A percentile compares a stretch with the other conserved stretches of the same genome.
Conservation (phyloP, 1,140 invertebrate genomes). For the Ganaspis sp. region DNA sequence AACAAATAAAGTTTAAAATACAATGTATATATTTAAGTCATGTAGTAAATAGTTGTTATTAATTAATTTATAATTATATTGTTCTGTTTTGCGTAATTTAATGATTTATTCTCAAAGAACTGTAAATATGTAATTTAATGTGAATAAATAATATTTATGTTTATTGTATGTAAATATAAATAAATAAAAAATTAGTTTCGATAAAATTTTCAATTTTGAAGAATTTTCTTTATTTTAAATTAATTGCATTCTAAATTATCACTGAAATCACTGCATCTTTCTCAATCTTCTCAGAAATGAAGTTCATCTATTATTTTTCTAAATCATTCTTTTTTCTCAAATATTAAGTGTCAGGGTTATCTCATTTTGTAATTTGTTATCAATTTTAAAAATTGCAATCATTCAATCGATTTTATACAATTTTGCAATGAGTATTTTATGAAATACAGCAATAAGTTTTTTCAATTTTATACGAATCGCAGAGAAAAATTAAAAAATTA, state of each 20-base stretch:
- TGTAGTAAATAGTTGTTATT: background rate
- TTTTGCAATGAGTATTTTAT: too few species aligned
- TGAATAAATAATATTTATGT: background rate
- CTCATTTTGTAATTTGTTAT: background rate
- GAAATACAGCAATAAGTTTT: too few species aligned
- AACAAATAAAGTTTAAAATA: background rate
- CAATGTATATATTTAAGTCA: background rate
- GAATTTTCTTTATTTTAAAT: too few species aligned
- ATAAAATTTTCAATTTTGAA: background rate
- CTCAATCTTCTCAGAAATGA: too few species aligned
- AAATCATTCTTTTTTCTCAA: background rate
- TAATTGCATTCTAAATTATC: too few species aligned
- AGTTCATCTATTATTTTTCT: too few species aligned
- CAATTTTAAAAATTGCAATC: background rate
- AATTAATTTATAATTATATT: background rate
- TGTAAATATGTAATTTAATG: slow-evolving; percentile 2
- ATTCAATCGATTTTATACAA: too few species aligned
- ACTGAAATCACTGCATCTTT: background rate
- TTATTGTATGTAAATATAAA: background rate
- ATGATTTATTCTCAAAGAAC: background rate
- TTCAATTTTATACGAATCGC: too few species aligned
- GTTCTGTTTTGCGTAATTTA: background rate
- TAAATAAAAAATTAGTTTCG: background rate
- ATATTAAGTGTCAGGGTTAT: slow-evolving; percentile 12
- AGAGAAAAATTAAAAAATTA: too few species aligned